Evolutionary conservation across 2,888 invertebrate genomes (phyloP), one percentile per base, ranked within the genome.

Genomic region (Chirona hameri): DNA sequence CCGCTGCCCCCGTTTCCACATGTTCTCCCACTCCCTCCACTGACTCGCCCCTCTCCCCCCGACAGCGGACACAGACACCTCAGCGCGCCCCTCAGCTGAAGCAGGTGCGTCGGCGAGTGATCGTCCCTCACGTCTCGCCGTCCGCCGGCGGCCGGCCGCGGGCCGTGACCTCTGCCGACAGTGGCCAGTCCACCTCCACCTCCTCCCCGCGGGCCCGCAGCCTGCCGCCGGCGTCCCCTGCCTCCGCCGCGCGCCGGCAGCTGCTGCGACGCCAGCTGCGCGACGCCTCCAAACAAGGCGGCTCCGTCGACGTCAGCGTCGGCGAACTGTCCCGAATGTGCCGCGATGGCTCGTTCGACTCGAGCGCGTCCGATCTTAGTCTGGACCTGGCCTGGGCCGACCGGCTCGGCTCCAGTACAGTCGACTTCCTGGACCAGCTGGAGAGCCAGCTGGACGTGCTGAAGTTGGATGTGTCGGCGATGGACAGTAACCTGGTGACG

Each of bases 361-460:
- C 79, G 48, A 12, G 12, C 27, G n/a, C 12, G 15, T 48, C 48
- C n/a, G 79, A 79, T 12, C 79, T 79, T n/a, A 52, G 48, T 27
- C 52, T 79, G 27, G 79, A 79, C 52, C 79, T 79, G 52, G 48
- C 52, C 76, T 76, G 76, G 76, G 76, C 76, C 21, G 76, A 39
- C 76, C 21, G 27, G 31, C 48, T 79, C 52, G 79, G 52, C 79
- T 5, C 48, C 14, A 24, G 48, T 27, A 52, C 79, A 12, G 79
- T 52, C 27, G 76, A 76, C 39, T 39, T 76, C 39, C 52, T 46
- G 52, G 79, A 79, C 79, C 79, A 79, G 79, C 27, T 79, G 52
- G 52, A 52, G 79, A 12, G 27, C 27, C 79, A 79, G 79, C 27
- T 79, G 79, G 79, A 79, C 79, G 79, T 79, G 79, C 52, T 79